Conservation (phyloP, 92 coral and sea anemone species). For the Nematostella vectensis region DNA sequence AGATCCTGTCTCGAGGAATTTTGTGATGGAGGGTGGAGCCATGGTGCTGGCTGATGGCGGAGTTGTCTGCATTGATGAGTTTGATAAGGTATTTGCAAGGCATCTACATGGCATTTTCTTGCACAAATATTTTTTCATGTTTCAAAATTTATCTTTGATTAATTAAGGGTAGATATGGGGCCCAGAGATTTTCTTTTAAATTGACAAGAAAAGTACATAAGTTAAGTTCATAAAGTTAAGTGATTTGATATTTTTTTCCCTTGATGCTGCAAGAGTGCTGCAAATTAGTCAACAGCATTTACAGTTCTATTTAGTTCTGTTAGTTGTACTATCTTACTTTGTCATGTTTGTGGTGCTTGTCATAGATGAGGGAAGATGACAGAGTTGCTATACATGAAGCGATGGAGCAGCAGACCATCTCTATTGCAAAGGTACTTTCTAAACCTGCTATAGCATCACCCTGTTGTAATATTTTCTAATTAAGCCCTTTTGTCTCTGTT, state of each 20-base stretch:
- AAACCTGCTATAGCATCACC: background rate
- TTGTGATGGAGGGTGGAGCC: conserved; percentile 99
- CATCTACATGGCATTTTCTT: too few species aligned
- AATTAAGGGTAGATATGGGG: background rate
- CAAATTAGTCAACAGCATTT: too few species aligned
- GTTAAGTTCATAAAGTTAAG: too few species aligned
- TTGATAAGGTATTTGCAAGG: conserved; percentile 79
- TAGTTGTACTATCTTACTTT: too few species aligned
- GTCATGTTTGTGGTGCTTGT: too few species aligned
- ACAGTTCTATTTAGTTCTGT: too few species aligned
- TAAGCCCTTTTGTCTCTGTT: background rate
- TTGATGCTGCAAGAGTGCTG: too few species aligned
- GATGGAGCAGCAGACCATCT: conserved; percentile 96
- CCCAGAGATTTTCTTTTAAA: too few species aligned
- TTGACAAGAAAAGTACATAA: too few species aligned
- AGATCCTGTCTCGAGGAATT: conserved; percentile 93
- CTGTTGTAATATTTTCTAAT: background rate
- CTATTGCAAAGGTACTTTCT: conserved; percentile 78
- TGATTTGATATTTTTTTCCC: too few species aligned
- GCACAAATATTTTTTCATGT: background rate
- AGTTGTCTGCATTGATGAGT: conserved; percentile 97
- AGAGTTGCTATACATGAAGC: conserved; percentile 99
- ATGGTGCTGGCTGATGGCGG: conserved; percentile 99
- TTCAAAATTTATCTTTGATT: background rate
- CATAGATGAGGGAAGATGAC: conserved; percentile 96